Conservation (phyloP, 2,888 invertebrate species). For the Arge pagana region DNA sequence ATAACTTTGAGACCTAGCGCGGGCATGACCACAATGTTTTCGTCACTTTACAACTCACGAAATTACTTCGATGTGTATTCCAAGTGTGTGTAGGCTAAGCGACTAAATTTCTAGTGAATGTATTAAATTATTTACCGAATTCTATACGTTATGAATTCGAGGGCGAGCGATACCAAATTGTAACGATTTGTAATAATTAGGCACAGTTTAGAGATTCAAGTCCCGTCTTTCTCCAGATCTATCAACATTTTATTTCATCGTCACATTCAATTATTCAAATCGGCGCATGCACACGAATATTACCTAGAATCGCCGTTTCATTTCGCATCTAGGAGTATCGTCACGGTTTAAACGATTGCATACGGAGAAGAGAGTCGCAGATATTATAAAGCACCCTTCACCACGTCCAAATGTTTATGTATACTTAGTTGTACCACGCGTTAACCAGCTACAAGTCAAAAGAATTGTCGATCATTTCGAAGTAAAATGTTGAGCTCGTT, state of each 20-base stretch:
- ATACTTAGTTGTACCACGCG: no score
- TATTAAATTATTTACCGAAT: constrained; percentile 25
- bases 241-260: constrained; percentile 2
- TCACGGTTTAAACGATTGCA: no score
- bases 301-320: neutral
- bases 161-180: constrained; percentile 24
- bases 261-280: constrained; percentile 9
- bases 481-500: no score
- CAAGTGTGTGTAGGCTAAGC: constrained; percentile 25
- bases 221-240: constrained; percentile 10
- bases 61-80: constrained; percentile 24
- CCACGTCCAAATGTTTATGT: no score
- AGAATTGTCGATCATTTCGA: no score
- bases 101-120: constrained; percentile 24
- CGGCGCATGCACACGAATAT: constrained; percentile 15
- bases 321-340: neutral
- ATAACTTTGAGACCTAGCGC: constrained; percentile 15
- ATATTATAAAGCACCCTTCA: no score
- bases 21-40: constrained; percentile 16
- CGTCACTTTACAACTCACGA: constrained; percentile 9
- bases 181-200: constrained; percentile 20
- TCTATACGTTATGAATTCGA: constrained; percentile 16
- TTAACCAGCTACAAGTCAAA: no score
- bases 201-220: constrained; percentile 12
- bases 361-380: constrained; percentile 4